Evolutionary conservation across 2,888 invertebrate species (phyloP).

Genomic region (Agrotis exclamationis): DNA sequence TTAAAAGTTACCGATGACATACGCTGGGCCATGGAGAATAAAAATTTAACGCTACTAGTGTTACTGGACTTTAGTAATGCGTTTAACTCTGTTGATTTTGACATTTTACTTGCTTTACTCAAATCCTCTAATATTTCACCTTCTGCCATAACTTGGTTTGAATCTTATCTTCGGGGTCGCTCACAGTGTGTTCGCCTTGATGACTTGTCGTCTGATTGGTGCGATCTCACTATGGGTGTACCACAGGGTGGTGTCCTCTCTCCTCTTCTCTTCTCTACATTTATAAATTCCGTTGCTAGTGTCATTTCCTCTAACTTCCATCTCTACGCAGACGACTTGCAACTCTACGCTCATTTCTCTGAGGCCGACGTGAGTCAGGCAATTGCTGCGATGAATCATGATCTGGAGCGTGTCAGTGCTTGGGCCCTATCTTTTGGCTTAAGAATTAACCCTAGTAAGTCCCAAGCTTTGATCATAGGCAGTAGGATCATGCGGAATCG

Average conservation of each 20-base stretch:
- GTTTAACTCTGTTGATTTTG: background rate
- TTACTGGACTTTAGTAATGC: background rate
- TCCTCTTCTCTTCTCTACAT: background rate
- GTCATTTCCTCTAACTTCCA: too few species aligned
- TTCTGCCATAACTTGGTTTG: background rate
- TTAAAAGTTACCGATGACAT: background rate
- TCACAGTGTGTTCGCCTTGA: too few species aligned
- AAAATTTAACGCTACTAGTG: background rate
- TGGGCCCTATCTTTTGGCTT: too few species aligned
- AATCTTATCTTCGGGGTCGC: too few species aligned
- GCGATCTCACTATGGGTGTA: background rate
- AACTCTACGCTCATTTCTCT: too few species aligned
- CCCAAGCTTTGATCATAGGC: background rate
- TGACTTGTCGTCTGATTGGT: background rate
- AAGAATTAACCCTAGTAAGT: background rate
- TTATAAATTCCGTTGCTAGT: too few species aligned
- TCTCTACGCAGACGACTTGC: too few species aligned
- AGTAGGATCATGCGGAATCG: background rate
- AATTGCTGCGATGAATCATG: too few species aligned
- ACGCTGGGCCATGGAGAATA: background rate
- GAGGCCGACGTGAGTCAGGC: too few species aligned
- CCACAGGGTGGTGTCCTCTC: background rate
- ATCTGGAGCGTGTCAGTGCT: too few species aligned
- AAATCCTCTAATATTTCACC: background rate
- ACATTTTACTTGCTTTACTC: background rate